Base-by-base conservation (phyloP, 2,888 invertebrate genomes). In the Steromphala cineraria region DNA sequence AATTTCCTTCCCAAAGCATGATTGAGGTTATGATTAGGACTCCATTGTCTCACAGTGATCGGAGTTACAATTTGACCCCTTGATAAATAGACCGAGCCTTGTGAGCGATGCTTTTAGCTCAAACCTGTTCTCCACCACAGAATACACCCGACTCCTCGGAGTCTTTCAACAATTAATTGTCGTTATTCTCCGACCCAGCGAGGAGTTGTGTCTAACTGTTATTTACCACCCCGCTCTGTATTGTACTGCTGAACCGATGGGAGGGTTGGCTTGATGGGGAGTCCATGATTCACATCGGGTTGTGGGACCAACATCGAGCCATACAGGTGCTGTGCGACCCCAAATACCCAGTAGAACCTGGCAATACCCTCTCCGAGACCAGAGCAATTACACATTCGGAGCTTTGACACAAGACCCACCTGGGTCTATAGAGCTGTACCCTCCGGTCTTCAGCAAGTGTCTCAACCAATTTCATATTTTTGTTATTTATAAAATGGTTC, bases 201-300 rank as follows among this genome's bases (percentile, higher is more conserved):
- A 36, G 36, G 19, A 19, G 24, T 56, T 56, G 56, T 24, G 19
- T 56, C 3, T 56, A 71, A 71, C 71, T 17, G 71, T 71, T 71
- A 71, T 71, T 71, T 71, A 71, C 71, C 71, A 71, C 71, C 71
- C 13, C 15, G 24, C 40, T 17, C 36, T 71, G 71, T 40, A 71
- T 71, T 71, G 71, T 71, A 10, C 31, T 5, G n/a, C 19, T 71
- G 71, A 71, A 71, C 36, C 1, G n/a, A 15, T 17, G 19, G 71
- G 28, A 31, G 71, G 36, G 71, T 24, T 71, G 15, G 19, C 31
- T 17, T 19, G 36, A 24, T 28, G 28, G 28, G 28, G 62, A 62
- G 28, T 46, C 46, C 13, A 15, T 62, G 62, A 24, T 28, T 62
- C 62, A 62, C 24, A 24, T 28, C 71, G 28, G 40, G n/a, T 71